Evolutionary conservation across 2,888 invertebrate genomes (phyloP).

Genomic region (Ormia ochracea): DNA sequence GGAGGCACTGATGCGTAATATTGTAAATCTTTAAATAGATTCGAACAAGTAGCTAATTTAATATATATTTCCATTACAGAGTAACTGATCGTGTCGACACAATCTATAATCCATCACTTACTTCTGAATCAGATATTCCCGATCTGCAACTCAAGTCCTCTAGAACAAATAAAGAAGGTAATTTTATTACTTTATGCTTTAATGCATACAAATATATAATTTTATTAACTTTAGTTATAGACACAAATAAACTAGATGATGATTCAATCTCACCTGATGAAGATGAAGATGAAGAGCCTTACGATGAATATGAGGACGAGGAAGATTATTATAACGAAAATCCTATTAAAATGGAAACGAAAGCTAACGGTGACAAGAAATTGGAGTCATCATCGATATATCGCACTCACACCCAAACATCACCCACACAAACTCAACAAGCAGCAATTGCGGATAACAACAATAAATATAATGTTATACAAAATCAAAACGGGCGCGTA

Average conservation of each 20-base stretch:
- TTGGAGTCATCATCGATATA: constrained; percentile 57
- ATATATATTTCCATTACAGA: constrained; percentile 63
- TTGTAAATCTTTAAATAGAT: background rate
- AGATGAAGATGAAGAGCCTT: constrained; percentile 79
- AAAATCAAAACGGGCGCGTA: constrained; percentile 75
- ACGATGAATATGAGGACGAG: constrained; percentile 78
- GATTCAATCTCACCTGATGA: constrained; percentile 74
- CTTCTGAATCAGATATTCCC: constrained; percentile 67
- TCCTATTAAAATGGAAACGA: constrained; percentile 69
- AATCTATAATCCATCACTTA: constrained; percentile 69
- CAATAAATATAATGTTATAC: constrained; percentile 70
- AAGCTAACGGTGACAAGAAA: constrained; percentile 28
- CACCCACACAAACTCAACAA: constrained; percentile 73
- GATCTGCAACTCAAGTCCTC: constrained; percentile 72
- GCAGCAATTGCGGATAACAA: constrained; percentile 68
- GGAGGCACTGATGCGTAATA: constrained; percentile 73
- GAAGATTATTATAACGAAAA: constrained; percentile 80
- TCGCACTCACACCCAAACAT: constrained; percentile 69
- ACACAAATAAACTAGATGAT: constrained; percentile 65
- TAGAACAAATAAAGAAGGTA: constrained; percentile 70
- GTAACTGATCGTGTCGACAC: constrained; percentile 74
- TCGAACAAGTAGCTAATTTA: constrained; percentile 6
- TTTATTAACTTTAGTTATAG: constrained; percentile 61
- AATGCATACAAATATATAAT: no score
- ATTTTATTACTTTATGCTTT: background rate